Evolutionary conservation across 2,888 invertebrate genomes (phyloP), one percentile per base, ranked within the genome.

Genomic region (Cyclophora albipunctata): DNA sequence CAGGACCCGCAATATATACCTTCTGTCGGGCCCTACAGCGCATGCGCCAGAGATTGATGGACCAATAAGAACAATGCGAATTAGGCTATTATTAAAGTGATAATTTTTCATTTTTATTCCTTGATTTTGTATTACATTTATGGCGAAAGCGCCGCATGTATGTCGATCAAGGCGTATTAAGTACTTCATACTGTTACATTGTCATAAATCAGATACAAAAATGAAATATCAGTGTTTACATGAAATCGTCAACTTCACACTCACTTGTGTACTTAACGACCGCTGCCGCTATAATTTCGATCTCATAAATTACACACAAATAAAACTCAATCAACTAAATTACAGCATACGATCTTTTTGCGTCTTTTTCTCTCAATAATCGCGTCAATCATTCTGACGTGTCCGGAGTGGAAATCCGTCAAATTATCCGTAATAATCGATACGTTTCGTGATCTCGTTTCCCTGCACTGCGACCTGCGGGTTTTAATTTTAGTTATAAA

Each of bases 401-500:
- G 37, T 37, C 37, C 45, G 49, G 48, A 52, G 52, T 50, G 50
- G 60, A 58, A 55, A 59, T 55, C 58, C 58, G 63, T 64, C 69
- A 66, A 67, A 67, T 69, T 65, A 67, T 64, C 63, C 63, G 20
- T 20, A 20, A 64, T 56, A 64, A 64, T 66, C 64, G 66, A 62
- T 61, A 54, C 61, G 34, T 56, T 59, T 64, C 57, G 62, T 66
- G 68, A 60, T 71, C 67, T 66, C 63, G 63, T 69, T 73, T 62
- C 70, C 64, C 52, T 61, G 63, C 57, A 46, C 46, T 45, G 58
- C 56, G 57, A 62, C 55, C 66, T 54, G 65, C 62, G 65, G 57
- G 76, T 75, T 79, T 84, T 84, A 84, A 85, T 86, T 85, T 81
- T 77, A 80, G 75, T 71, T 79, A 81, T 86, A 85, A 84, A 81